These are phyloP conservation scores for Euzophera pinguis DNA, from an alignment of 2,888 invertebrate species.

Conservation along the genomic window DNA sequence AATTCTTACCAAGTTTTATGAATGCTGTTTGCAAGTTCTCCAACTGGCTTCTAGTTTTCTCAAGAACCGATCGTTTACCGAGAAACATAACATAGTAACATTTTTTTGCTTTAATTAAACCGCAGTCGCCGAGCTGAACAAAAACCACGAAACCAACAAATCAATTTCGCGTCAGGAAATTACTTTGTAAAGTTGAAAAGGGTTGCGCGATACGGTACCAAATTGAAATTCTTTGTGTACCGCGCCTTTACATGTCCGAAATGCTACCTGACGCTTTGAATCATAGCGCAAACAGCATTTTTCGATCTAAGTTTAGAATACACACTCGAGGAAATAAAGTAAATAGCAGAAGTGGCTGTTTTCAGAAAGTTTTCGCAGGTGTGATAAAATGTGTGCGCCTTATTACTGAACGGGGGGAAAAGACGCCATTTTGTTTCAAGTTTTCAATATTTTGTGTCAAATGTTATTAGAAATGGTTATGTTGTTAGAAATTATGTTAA, in stretches of 20 bases:
- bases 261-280: slow-evolving; percentile 62
- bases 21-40: not conserved
- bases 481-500: too few species aligned
- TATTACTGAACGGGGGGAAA: not conserved
- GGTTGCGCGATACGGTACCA: slow-evolving; percentile 68
- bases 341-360: slow-evolving; percentile 11
- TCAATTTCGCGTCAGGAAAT: slow-evolving; percentile 75
- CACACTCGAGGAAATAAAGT: slow-evolving; percentile 22
- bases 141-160: slow-evolving; percentile 69
- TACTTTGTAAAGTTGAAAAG: slow-evolving; percentile 74
- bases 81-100: not conserved
- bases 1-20: not conserved
- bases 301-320: slow-evolving; percentile 49
- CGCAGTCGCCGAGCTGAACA: slow-evolving; percentile 61
- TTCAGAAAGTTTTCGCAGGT: slow-evolving; percentile 16
- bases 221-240: slow-evolving; percentile 76
- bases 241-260: slow-evolving; percentile 67
- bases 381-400: not conserved
- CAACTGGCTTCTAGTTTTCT: not conserved
- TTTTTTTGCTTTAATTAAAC: slow-evolving; percentile 63
- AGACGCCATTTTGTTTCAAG: not conserved
- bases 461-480: too few species aligned
- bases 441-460: not conserved
- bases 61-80: not conserved
- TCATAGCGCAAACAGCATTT: slow-evolving; percentile 52